These are phyloP conservation scores for Drosophila macrospina DNA, from an alignment of 2,888 invertebrate species.

Conservation along the genomic window DNA sequence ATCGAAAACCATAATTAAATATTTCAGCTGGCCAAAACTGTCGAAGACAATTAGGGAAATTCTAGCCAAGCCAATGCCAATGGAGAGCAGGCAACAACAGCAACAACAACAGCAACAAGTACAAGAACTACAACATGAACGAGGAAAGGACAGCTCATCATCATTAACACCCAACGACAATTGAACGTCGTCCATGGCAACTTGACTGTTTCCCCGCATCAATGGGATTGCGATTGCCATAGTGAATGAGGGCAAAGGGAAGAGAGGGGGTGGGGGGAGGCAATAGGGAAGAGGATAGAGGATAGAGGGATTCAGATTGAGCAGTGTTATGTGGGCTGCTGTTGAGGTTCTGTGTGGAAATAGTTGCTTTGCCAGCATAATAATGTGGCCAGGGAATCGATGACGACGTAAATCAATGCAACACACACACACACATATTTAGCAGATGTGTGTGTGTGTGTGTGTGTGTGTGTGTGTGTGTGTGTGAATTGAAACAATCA, in stretches of 20 bases:
- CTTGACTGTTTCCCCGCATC: conserved; percentile 14
- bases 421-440: conserved; percentile 27
- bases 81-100: conserved; percentile 7
- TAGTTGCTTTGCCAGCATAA: conserved; percentile 75
- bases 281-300: conserved; percentile 12
- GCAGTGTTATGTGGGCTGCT: conserved; percentile 44
- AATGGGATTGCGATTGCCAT: neutral
- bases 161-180: conserved; percentile 68
- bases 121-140: conserved; percentile 28
- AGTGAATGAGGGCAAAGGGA: too few relatives aligned
- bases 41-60: conserved; percentile 67
- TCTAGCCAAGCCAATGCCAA: conserved; percentile 19
- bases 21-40: conserved; percentile 56
- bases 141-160: conserved; percentile 54
- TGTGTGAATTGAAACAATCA: conserved; percentile 73
- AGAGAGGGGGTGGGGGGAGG: neutral
- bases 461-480: conserved; percentile 39
- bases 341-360: conserved; percentile 38
- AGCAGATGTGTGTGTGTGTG: conserved; percentile 36
- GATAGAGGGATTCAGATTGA: conserved; percentile 4
- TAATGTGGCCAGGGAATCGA: conserved; percentile 69
- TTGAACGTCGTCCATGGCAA: conserved; percentile 50
- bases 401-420: conserved; percentile 74
- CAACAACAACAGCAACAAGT: conserved; percentile 34
- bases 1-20: conserved; percentile 73